Evolutionary conservation across 2,888 invertebrate genomes (phyloP), one percentile per base, ranked within the genome.

Genomic region (Augochlorella aurata): DNA sequence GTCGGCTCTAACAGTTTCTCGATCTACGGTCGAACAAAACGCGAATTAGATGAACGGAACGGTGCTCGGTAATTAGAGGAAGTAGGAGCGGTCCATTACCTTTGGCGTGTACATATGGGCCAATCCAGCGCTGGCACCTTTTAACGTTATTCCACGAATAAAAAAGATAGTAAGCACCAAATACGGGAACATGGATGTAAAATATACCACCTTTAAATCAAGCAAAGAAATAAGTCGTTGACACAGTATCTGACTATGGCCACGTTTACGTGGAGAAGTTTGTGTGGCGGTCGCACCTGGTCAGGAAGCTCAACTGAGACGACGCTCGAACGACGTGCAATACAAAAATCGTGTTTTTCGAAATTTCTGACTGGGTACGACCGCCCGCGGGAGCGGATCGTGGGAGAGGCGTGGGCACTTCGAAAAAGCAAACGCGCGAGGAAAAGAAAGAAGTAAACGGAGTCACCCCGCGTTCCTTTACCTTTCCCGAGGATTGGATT

Each of bases 141-240:
- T 96, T 87, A 98, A 94, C 16, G 98, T 98, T 87, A 98, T 96
- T 67, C 98, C 98, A 76, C 98, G 95, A 85, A 98, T 95, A 94
- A 99, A 98, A 95, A 99, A 99, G 91, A 98, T 98, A 50, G 98
- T 98, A 89, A 99, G 95, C 87, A 99, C 98, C 81, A 97, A 94
- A 94, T 99, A 99, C 2, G 99, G 99, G 94, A 99, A 99, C 92
- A 98, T 95, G 1, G 99, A 98, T 16, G 99, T 99, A 94, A 99
- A 97, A 94, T 98, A 98, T 85, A 98, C 98, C 91, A 98, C 98
- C 97, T 97, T 93, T 94, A 94, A 87, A 85, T 85, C 89, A 89
- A 84, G 75, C 72, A 78, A 78, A 84, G 58, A 58, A 65, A 77
- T 73, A 69, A 69, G 74, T 81, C 70, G 82, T 82, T 61, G 79